phyloP scores from a whole-genome alignment of 2,113 vertebrate genomes.

The Malurus elegans region DNA sequence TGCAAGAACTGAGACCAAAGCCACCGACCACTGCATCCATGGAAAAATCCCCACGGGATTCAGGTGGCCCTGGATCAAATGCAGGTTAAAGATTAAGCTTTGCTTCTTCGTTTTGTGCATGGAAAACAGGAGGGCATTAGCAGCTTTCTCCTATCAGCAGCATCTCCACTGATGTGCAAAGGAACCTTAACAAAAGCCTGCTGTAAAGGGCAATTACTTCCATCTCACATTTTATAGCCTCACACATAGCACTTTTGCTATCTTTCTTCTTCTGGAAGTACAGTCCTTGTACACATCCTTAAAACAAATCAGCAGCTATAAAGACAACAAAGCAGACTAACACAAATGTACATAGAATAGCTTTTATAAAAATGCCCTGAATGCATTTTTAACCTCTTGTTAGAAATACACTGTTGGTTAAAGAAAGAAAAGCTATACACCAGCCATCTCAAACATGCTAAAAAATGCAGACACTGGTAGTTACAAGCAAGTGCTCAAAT shows the following conservation, averaged over 20 bases:
- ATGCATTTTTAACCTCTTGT: conserved; percentile 6
- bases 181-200: not conserved
- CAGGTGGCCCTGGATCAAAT: not conserved
- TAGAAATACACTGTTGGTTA: not conserved
- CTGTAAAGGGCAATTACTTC: not conserved
- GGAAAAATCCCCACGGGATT: not conserved
- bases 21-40: not conserved
- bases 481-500: conserved; percentile 18
- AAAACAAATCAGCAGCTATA: conserved; percentile 1
- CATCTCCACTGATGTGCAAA: not conserved
- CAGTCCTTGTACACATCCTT: not conserved
- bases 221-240: not conserved
- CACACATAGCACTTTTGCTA: not conserved
- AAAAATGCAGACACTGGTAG: not conserved
- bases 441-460: not conserved
- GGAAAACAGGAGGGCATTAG: not conserved
- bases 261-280: not conserved
- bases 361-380: not conserved
- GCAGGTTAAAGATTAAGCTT: not conserved
- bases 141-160: not conserved
- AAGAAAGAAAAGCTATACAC: not conserved
- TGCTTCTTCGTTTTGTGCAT: not conserved
- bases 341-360: not conserved
- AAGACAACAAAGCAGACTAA: conserved; percentile 24
- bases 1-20: not conserved